Evolutionary conservation across 2,797 vertebrate genomes (phyloP).

Genomic region (Cuniculus paca): DNA sequence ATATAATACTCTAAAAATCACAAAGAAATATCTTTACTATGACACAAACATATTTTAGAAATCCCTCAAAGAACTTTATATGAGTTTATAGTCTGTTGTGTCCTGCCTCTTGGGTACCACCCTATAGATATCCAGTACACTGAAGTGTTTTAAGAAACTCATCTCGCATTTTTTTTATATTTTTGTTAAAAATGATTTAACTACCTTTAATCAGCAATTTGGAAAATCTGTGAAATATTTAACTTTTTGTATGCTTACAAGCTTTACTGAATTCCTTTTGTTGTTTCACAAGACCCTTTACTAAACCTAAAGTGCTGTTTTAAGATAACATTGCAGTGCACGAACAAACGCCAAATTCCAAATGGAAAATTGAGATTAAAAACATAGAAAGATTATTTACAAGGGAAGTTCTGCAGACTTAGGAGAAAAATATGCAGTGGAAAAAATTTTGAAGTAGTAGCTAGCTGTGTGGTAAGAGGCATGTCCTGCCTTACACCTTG

Average conservation of each 20-base stretch:
- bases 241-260: not conserved
- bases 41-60: not conserved
- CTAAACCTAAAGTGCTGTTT: not conserved
- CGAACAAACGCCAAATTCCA: not conserved
- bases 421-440: not conserved
- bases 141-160: no score
- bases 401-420: not conserved
- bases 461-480: not conserved
- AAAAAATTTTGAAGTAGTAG: not conserved
- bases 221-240: slow-evolving; percentile 47
- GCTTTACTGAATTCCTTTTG: not conserved
- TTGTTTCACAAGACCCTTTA: not conserved
- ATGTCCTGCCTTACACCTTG: not conserved
- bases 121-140: fast-evolving
- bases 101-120: not conserved
- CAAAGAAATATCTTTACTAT: not conserved
- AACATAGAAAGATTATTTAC: not conserved
- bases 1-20: not conserved
- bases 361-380: not conserved
- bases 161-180: not conserved
- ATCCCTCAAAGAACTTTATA: not conserved
- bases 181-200: not conserved
- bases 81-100: not conserved
- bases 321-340: not conserved
- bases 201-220: not conserved